A percentile compares a stretch with the other conserved stretches of the same genome.
Conservation (phyloP, 2,888 invertebrate species). For the Lasius platythorax region DNA sequence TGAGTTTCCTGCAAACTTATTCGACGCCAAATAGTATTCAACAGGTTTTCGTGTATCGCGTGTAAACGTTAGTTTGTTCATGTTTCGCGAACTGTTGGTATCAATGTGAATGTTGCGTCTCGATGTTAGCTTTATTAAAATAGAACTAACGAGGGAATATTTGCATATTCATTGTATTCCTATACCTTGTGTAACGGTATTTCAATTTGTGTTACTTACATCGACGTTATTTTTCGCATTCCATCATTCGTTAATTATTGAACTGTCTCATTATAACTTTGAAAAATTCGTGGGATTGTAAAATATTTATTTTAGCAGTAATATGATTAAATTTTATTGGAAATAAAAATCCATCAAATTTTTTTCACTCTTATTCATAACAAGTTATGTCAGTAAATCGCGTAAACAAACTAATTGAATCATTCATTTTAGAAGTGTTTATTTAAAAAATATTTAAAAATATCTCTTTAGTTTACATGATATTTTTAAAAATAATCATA, state of each 20-base stretch:
- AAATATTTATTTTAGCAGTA: not conserved
- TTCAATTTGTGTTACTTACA: slow-evolving; percentile 26
- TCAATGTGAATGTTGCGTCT: slow-evolving; percentile 49
- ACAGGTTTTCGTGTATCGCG: slow-evolving; percentile 74
- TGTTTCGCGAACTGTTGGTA: slow-evolving; percentile 65
- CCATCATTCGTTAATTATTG: slow-evolving; percentile 13
- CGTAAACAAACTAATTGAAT: not conserved
- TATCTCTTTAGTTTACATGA: not conserved
- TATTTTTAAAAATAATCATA: not conserved
- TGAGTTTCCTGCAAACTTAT: slow-evolving; percentile 75
- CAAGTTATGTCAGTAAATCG: not conserved
- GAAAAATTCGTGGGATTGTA: slow-evolving; percentile 16
- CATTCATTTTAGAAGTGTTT: slow-evolving; percentile 3
- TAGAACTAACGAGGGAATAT: slow-evolving; percentile 50
- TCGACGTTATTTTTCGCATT: slow-evolving; percentile 16
- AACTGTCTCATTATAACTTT: slow-evolving; percentile 30
- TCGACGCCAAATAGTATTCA: slow-evolving; percentile 72
- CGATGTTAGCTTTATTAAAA: slow-evolving; percentile 62
- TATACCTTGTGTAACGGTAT: not conserved
- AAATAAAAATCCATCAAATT: not conserved
- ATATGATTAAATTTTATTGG: slow-evolving; percentile 12
- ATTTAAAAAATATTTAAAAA: not conserved
- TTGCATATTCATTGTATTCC: slow-evolving; percentile 49
- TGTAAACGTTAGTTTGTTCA: slow-evolving; percentile 73
- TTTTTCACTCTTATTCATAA: not conserved